These are phyloP conservation scores for Myiothlypis coronata DNA, from an alignment of 2,797 vertebrate species.

Conservation along the genomic window DNA sequence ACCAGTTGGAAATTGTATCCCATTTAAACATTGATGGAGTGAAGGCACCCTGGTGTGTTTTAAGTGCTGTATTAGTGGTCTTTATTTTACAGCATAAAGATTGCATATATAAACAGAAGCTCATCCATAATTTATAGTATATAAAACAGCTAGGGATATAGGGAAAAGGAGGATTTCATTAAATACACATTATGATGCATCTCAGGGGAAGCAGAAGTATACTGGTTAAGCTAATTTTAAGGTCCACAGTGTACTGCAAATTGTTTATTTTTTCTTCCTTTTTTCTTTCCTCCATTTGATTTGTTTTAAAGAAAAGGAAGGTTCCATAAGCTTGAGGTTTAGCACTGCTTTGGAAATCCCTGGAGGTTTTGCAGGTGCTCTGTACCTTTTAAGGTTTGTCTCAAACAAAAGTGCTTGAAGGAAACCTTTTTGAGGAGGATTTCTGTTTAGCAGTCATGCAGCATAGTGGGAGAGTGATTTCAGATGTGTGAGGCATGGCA, in stretches of 20 bases:
- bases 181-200: slow-evolving; percentile 34
- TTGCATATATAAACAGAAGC: slow-evolving; percentile 17
- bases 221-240: slow-evolving; percentile 21
- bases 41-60: neutral
- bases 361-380: neutral
- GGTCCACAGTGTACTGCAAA: neutral
- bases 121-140: slow-evolving; percentile 42
- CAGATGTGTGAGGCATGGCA: neutral
- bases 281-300: neutral
- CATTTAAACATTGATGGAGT: neutral
- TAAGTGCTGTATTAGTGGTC: slow-evolving; percentile 11
- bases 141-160: slow-evolving; percentile 20
- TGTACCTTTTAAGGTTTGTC: neutral
- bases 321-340: neutral
- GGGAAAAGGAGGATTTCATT: slow-evolving; percentile 35
- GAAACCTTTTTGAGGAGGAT: neutral
- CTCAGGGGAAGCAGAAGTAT: slow-evolving; percentile 14
- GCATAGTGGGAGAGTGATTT: neutral
- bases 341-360: neutral
- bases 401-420: neutral
- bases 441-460: neutral
- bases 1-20: neutral
- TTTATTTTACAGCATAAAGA: slow-evolving; percentile 41
- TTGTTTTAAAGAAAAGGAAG: neutral
- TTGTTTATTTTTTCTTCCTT: neutral